Evolutionary conservation across 2,113 vertebrate species (phyloP), one percentile per base, ranked within the genome.

Genomic region (Pachyramphus minor): DNA sequence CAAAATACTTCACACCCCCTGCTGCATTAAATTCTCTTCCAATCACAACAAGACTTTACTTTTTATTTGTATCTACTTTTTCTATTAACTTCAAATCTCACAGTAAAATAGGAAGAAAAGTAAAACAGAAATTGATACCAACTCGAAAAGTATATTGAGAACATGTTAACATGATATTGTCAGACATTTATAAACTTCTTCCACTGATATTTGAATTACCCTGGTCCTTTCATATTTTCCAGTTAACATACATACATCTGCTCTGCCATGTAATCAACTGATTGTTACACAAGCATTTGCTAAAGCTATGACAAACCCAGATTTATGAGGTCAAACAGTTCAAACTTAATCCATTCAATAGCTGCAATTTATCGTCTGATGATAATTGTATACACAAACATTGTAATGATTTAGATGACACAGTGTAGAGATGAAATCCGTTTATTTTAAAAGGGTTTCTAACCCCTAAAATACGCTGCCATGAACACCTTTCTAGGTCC

Each of bases 301-400:
- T 97, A 97, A 97, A 98, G 98, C 98, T 96, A 97, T 98, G 99
- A 99, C 99, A 99, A 98, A 98, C 97, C 95, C 98, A 98, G 99
- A 99, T 98, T 98, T 99, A 99, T 99, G 99, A 98, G 99, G 99
- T 99, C 99, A 98, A 92, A 94, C 97, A 97, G 98, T 98, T 98
- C 98, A 97, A 98, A 98, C 98, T 98, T 99, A 99, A 99, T 99
- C 99, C 99, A 99, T 99, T 99, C 98, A 98, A 98, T 98, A 98
- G 98, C 98, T 96, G 96, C 98, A 99, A 99, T 99, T 99, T 99
- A 99, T 99, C 98, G 98, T 98, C 99, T 99, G 99, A 99, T 99
- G 99, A 99, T 99, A 99, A 99, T 99, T 99, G 99, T 99, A 99
- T 99, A 99, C 99, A 99, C 99, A 99, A 99, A 99, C 99, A 99